Conservation (phyloP, 2,888 invertebrate genomes). For the Synergus laeviventris region DNA sequence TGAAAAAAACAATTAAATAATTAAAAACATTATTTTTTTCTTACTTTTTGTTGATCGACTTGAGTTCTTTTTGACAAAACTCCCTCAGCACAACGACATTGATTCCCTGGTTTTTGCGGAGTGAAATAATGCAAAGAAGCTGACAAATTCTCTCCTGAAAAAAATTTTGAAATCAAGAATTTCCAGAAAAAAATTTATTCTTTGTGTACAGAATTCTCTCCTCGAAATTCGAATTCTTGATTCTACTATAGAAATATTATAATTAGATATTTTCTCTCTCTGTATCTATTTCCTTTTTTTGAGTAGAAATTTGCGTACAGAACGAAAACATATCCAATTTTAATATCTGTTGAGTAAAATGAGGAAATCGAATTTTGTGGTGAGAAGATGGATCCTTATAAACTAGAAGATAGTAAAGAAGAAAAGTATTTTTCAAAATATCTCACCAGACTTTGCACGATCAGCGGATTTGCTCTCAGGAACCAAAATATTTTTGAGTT, state of each 20-base stretch:
- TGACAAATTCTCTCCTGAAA: background rate
- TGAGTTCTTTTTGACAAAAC: background rate
- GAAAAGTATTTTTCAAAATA: background rate
- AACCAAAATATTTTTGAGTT: conserved; percentile 4
- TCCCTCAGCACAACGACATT: conserved; percentile 1
- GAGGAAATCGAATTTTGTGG: background rate
- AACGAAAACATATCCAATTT: background rate
- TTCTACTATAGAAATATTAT: too few species aligned
- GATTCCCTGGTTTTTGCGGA: background rate
- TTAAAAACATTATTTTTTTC: background rate
- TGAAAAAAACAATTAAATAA: background rate
- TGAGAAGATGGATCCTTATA: background rate
- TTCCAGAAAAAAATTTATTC: background rate
- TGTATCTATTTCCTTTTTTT: too few species aligned
- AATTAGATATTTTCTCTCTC: too few species aligned
- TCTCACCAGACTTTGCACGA: conserved; percentile 23
- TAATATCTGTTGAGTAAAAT: too few species aligned
- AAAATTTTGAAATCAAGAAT: background rate
- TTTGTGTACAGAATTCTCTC: too few species aligned
- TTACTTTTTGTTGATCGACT: background rate
- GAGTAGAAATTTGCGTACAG: background rate
- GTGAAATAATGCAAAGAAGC: conserved; percentile 13
- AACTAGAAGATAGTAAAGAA: background rate
- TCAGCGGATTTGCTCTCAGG: conserved; percentile 33
- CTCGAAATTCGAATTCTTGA: too few species aligned